Base-by-base conservation (phyloP, 2,888 invertebrate species). In the Tanytarsus gracilentus region DNA sequence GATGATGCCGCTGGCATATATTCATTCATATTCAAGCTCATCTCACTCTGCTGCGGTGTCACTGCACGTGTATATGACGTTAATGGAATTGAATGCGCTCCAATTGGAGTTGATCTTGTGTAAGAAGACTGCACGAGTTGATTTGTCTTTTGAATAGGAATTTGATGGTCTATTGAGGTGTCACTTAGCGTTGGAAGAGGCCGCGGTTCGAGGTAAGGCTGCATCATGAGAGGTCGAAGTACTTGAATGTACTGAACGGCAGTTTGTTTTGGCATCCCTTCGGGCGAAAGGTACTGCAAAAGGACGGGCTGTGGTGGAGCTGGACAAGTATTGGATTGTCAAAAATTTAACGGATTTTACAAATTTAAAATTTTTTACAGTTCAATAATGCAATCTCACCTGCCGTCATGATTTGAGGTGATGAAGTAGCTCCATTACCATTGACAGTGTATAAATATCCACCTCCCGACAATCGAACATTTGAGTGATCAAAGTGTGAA, bases 241-340 rank as follows among this genome's bases (percentile, higher is more conserved):
- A 58, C 30, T 14, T 58, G 58, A 30, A 58, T 23, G 30, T 48
- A 58, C 9, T 58, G 58, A 21, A 58, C 23, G 6, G 55, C 39
- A 21, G 44, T 21, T 27, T 30, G 29, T 6, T 27, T 18, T 48
- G 44, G 48, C n/a, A 30, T 16, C 11, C 58, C 58, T 40, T 58
- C 26, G 8, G 58, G 29, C 26, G 58, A 30, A n/a, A 58, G 23
- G 9, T 58, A 58, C 23, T 58, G 58, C 48, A 58, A 23, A 1
- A 48, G 21, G 11, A 58, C 48, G 7, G 58, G 30, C 25, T 44
- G 48, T 7, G 44, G 58, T 26, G 39, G 52, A 39, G 26, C 55
- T 55, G 16, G 18, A 9, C 27, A 14, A 18, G 26, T 11, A 50
- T 25, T 16, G 26, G 50, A 50, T 30, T n/a, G n/a, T n/a, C n/a